Evolutionary conservation across 2,797 vertebrate species (phyloP), one percentile per base, ranked within the genome.

Genomic region (Urosaurus nigricauda): DNA sequence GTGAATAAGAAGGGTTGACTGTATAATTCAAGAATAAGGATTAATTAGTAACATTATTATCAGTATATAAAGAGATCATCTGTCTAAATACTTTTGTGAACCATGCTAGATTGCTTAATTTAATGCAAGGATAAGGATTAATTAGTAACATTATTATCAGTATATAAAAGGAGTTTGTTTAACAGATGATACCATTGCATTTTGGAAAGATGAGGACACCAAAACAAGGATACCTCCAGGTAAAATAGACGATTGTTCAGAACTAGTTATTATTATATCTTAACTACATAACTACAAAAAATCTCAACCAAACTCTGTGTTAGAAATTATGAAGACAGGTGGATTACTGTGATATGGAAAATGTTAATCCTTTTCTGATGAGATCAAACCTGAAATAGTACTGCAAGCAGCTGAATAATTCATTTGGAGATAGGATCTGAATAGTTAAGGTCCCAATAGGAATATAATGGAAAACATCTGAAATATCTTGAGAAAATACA

Each of bases 311-410:
- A 81, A 70, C 35, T 78, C 43, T 47, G 71, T 7, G 16, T 35
- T n/a, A 37, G 17, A 58, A 81, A 21, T 91, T 37, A 63, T n/a
- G 5, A 14, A 77, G 9, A 81, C 60, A 68, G 83, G n/a, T 2
- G 29, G 51, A 73, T 75, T 91, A 47, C 60, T 60, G 0, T 80
- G 86, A 19, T 40, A 86, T 14, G 5, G 16, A 43, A 83, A 43
- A 77, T 68, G 29, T 73, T 92, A 87, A 80, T 88, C 51, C 77
- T 56, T 60, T 86, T 53, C 43, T 82, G n/a, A 43, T 71, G 73
- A 83, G 65, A 58, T 71, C 68, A 70, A 24, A 53, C 8, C 35
- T 87, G 35, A 87, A 68, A 80, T 77, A 87, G 88, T 26, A 7
- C 56, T 81, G 73, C 19, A 58, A 37, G 84, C 70, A 56, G 16